These are phyloP conservation scores for Pollimyrus isidori DNA, from an alignment of 2,113 vertebrate genomes.

Conservation along the genomic window DNA sequence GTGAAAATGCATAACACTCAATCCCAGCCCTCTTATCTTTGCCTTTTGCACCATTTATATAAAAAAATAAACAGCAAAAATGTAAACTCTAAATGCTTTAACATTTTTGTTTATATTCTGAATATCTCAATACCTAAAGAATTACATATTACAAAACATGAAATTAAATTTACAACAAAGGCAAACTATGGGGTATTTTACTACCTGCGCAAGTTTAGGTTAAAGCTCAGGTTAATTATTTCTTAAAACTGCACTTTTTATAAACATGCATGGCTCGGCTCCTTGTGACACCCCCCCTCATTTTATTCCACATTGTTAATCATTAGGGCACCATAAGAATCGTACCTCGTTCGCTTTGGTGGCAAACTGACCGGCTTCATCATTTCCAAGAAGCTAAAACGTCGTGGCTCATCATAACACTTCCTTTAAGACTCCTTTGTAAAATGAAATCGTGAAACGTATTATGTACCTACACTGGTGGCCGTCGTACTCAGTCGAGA, in stretches of 20 bases:
- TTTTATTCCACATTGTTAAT: background rate
- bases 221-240: background rate
- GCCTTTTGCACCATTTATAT: background rate
- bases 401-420: background rate
- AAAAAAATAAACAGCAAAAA: background rate
- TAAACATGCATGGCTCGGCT: background rate
- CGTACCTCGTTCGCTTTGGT: background rate
- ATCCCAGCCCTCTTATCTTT: background rate
- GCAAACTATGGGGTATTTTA: background rate
- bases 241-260: background rate
- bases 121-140: background rate
- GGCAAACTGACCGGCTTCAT: background rate
- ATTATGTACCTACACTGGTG: background rate
- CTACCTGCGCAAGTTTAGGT: no score
- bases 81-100: background rate
- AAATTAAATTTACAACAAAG: background rate
- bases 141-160: background rate
- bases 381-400: background rate
- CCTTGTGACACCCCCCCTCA: background rate
- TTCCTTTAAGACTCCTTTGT: background rate
- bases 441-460: background rate
- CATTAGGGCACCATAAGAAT: background rate
- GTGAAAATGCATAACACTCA: background rate
- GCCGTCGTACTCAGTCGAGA: background rate
- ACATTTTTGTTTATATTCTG: background rate